Evolutionary conservation across 2,113 vertebrate genomes (phyloP).

Genomic region (Poeciliopsis retropinna): DNA sequence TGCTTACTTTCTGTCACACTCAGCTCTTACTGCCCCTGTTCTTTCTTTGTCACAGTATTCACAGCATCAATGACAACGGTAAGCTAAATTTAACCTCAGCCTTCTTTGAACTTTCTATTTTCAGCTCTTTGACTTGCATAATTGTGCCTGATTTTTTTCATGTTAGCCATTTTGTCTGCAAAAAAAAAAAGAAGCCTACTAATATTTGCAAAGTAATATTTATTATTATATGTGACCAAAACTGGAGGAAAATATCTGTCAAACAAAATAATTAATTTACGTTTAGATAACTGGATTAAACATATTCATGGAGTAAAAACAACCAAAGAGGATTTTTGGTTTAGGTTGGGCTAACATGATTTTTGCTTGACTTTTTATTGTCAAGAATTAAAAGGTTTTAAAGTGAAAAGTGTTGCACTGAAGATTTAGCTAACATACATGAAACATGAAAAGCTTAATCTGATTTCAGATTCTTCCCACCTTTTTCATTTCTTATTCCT

Average conservation of each 20-base stretch:
- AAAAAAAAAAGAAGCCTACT: not conserved
- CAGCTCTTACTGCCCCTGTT: not conserved
- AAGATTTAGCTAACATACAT: not conserved
- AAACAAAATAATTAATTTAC: not conserved
- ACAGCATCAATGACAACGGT: constrained; percentile 3
- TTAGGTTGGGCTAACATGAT: too few relatives aligned
- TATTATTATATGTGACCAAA: not conserved
- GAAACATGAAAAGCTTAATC: too few relatives aligned
- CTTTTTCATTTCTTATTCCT: not conserved
- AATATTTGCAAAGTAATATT: not conserved
- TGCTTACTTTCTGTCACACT: not conserved
- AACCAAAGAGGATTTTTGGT: not conserved
- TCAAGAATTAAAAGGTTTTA: too few relatives aligned
- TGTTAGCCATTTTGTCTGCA: not conserved
- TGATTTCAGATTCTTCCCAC: not conserved
- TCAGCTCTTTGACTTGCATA: not conserved
- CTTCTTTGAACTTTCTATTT: constrained; percentile 9
- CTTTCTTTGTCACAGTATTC: not conserved
- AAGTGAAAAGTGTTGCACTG: not conserved
- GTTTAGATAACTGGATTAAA: not conserved
- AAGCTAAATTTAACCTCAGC: constrained; percentile 22
- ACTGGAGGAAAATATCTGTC: not conserved
- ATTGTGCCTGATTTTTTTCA: not conserved
- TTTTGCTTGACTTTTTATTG: not conserved
- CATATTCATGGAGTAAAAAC: not conserved